A percentile compares a stretch with the other conserved stretches of the same genome.
Evolutionary conservation across 2,113 vertebrate species (phyloP).

Genomic region (Oreotragus oreotragus): DNA sequence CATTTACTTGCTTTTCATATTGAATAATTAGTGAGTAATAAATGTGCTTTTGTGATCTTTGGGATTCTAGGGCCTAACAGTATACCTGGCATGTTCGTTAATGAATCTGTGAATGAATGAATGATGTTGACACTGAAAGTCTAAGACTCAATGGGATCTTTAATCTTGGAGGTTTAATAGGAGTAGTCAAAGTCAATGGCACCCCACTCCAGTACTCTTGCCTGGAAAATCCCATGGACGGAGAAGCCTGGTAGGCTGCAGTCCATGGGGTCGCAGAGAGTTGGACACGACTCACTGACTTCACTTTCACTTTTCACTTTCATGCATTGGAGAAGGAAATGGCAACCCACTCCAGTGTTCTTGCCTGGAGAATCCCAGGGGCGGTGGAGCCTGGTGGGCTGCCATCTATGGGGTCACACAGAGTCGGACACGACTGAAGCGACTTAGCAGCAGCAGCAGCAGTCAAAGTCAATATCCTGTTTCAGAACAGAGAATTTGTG

Average conservation of each 20-base stretch:
- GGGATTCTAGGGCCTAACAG: background rate
- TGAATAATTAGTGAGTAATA: background rate
- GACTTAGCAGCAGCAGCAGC: no score
- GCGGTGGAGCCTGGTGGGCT: fast-evolving
- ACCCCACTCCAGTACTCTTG: no score
- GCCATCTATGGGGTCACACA: no score
- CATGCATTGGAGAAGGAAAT: no score
- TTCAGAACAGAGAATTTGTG: background rate
- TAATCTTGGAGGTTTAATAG: slow-evolving; percentile 1
- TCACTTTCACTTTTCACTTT: no score
- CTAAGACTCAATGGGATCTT: slow-evolving; percentile 16
- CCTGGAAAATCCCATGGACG: no score
- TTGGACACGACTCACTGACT: no score
- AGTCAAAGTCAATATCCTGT: background rate
- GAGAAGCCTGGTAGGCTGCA: no score
- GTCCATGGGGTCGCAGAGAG: fast-evolving
- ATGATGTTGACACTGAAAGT: background rate
- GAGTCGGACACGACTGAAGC: no score
- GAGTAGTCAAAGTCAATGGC: background rate
- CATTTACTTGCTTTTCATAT: background rate
- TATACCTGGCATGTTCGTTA: background rate
- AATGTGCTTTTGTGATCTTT: background rate
- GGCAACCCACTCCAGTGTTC: no score
- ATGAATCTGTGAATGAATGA: background rate
- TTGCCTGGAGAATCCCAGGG: no score